Evolutionary conservation across 2,797 vertebrate genomes (phyloP), one percentile per base, ranked within the genome.

Genomic region (Esox masquinongy): DNA sequence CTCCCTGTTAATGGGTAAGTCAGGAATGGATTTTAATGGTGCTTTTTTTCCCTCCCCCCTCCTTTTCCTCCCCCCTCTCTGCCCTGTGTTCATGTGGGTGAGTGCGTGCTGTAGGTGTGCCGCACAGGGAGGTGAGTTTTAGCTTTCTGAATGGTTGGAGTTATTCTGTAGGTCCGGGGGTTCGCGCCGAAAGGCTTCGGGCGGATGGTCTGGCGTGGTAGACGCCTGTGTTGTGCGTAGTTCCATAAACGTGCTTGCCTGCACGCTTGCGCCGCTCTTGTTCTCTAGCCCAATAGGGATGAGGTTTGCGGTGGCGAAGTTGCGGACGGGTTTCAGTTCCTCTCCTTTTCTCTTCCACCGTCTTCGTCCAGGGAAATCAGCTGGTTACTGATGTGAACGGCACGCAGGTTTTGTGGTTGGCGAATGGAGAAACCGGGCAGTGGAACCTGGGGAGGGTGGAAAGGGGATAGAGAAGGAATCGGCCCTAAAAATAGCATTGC

Each of bases 321-420:
- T 56, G 90, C 88, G 90, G 92, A 89, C 92, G 90, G 87, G 74
- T 80, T 80, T 84, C 80, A 79, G 80, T 86, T 86, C 86, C 84
- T 88, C 76, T 79, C 68, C 81, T 83, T 80, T 56, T 80, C 78
- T 78, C 80, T 82, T 71, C 77, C 79, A 83, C 76, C 81, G 85
- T 93, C 93, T 94, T 92, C 92, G 91, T 91, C 92, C 88, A 88
- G 93, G 94, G 92, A 95, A 95, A 94, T 94, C 88, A 91, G 91
- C 92, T 92, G 92, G 92, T 94, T 93, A 90, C 92, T 95, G 95
- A 94, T 95, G 95, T 97, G 96, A 95, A 95, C 95, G 96, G 95
- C 89, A 82, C 92, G 90, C 90, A 91, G 87, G 94, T 93, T 93
- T 93, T 93, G 92, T 91, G 94, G 87, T 92, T 87, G 86, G 86